Base-by-base conservation (phyloP, 2,888 invertebrate species). In the Drosophila setosimentum region DNA sequence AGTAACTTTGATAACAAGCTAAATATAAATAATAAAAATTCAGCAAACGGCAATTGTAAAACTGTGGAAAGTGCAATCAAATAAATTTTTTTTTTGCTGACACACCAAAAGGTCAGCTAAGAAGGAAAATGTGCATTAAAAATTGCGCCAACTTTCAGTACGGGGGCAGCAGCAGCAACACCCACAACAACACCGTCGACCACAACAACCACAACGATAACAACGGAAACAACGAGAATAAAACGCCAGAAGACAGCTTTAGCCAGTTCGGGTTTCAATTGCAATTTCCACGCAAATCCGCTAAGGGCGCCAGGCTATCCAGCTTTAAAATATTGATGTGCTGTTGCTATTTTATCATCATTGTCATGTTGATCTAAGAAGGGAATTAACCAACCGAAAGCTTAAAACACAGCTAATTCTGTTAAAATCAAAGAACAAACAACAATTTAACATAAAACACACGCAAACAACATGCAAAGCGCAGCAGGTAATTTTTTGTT, bases 41-140 rank as follows among this genome's bases (percentile, higher is more conserved):
- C 8, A 48, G 37, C 62, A 55, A 75, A 65, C 67, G 50, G 54
- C 33, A 53, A 72, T 68, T 64, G 65, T 64, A 55, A 69, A 86
- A 83, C 74, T 83, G 78, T 86, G 62, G 54, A 78, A 86, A 85
- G 81, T 88, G 80, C 67, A 88, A 90, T 88, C 69, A 81, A 90
- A 87, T 83, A 89, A 83, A 78, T 86, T 84, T 69, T 53, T 69
- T 50, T 24, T 63, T 48, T 50, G 77, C 77, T 73, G 77, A 71
- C 73, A 72, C 55, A 58, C 35, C 54, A 63, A 77, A 74, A 79
- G 75, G 82, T 84, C 80, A 82, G 68, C 48, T 42, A 37, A 66
- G 59, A 48, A 66, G 55, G 58, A 85, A 87, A 78, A 90, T 87
- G 86, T 88, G 88, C 83, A 83, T 88, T 77, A 85, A 78, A 85